phyloP scores from a whole-genome alignment of 53 echinoderm and acorn worm species.

The Glandiceps talaboti region DNA sequence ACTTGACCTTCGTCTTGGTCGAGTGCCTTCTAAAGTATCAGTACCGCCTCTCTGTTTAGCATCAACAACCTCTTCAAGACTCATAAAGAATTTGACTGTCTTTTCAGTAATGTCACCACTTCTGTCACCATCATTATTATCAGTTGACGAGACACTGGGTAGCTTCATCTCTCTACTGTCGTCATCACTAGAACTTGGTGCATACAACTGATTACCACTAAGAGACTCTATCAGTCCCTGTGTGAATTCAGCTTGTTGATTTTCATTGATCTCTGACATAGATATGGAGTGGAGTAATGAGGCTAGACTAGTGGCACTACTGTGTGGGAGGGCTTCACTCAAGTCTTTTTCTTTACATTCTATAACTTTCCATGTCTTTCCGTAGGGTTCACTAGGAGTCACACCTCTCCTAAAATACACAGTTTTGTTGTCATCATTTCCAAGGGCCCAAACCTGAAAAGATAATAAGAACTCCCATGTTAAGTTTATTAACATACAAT shows the following conservation, averaged over 20 bases:
- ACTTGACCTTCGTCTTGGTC: background rate
- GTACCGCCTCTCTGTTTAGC: too few species aligned
- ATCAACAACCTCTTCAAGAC: background rate
- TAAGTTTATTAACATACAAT: too few species aligned
- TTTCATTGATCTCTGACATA: background rate
- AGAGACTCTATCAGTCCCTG: background rate
- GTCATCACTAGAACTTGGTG: background rate
- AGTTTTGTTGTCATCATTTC: conserved; percentile 44
- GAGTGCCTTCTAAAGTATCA: background rate
- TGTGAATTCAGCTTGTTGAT: background rate
- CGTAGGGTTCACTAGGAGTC: conserved; percentile 69
- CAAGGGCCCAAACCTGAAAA: conserved; percentile 72
- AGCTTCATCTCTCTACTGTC: background rate
- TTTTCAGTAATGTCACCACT: background rate
- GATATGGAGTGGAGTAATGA: background rate
- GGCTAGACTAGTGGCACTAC: conserved; percentile 26
- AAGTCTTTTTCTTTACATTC: conserved; percentile 41
- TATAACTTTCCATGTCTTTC: conserved; percentile 67
- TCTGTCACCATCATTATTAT: background rate
- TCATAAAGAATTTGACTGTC: background rate
- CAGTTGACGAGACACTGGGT: background rate
- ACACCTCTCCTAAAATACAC: conserved; percentile 58
- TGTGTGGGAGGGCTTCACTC: background rate
- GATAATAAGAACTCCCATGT: background rate
- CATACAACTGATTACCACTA: background rate